Evolutionary conservation across 2,113 vertebrate species (phyloP), one percentile per base, ranked within the genome.

Genomic region (Stigmatopora argus): DNA sequence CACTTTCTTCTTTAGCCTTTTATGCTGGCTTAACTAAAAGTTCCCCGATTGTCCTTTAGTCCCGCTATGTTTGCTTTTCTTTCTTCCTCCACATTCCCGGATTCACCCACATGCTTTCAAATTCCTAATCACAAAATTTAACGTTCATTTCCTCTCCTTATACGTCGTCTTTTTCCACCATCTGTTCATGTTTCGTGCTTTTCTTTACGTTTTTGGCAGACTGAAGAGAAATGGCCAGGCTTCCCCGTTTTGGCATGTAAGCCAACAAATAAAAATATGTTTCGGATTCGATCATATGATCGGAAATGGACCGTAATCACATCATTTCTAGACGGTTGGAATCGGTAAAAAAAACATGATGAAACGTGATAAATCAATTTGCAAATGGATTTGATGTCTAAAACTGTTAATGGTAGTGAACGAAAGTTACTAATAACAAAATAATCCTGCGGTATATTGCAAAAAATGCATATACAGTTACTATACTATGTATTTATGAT

Each of bases 81-180:
- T 72, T 52, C 72, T 69, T 67, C 62, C 52, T 66, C 26, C 47
- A 44, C 61, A 63, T 69, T 49, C 57, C 45, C 41, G 44, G 63
- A n/a, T 68, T 67, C 57, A 57, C 68, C 64, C 66, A 73, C 71
- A 61, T 69, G 53, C 74, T 38, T 63, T 82, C 52, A 71, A 46
- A 70, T 67, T 66, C 76, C 63, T 70, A 79, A 75, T 70, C 71
- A 44, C 69, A 75, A 74, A 31, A 71, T 82, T 80, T 63, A 81
- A 74, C 70, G 76, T 82, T 85, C 63, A 87, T 88, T 85, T 85
- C 82, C 83, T 81, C 74, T 64, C 31, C 35, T 35, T 55, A 12
- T 61, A 49, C 38, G 58, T 51, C 55, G 51, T 59, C 26, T 57
- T 5, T 41, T 46, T 53, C 66, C 49, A 62, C 73, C 68, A 62